Percentiles rank a stretch among this genome's conserved stretches.
Conservation (phyloP, 1,140 invertebrate genomes). For the Sinella curviseta region DNA sequence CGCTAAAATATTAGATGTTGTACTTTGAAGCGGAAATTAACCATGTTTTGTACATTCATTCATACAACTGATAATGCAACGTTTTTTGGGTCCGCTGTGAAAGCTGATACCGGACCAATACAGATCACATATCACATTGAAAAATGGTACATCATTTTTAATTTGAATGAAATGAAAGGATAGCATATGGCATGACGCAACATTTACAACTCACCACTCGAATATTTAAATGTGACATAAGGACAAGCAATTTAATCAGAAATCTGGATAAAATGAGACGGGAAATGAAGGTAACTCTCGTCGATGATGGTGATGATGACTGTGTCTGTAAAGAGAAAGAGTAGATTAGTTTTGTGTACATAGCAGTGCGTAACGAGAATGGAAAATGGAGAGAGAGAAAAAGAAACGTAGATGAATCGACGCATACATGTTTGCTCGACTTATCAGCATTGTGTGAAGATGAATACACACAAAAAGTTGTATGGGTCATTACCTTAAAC, state of each 20-base stretch:
- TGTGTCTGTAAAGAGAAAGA: neutral
- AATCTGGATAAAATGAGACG: neutral
- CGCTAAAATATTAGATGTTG: too few relatives aligned
- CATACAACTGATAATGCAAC: too few relatives aligned
- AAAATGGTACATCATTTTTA: neutral
- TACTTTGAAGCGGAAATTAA: neutral
- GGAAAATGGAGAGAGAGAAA: too few relatives aligned
- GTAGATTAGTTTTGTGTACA: neutral
- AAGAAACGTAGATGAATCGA: too few relatives aligned
- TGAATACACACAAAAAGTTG: neutral
- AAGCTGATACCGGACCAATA: too few relatives aligned
- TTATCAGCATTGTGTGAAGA: neutral
- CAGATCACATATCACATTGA: too few relatives aligned
- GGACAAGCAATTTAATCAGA: slow-evolving; percentile 18
- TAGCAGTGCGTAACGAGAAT: neutral
- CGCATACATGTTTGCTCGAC: neutral
- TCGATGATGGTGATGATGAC: too few relatives aligned
- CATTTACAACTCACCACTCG: neutral
- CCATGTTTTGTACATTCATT: too few relatives aligned
- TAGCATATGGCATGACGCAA: slow-evolving; percentile 17
- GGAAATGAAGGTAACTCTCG: neutral
- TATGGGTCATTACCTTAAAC: neutral
- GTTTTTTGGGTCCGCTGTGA: too few relatives aligned
- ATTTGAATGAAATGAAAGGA: neutral
- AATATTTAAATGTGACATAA: slow-evolving; percentile 21